Conservation (phyloP, 2,113 vertebrate genomes). For the Cyanocitta stelleri region DNA sequence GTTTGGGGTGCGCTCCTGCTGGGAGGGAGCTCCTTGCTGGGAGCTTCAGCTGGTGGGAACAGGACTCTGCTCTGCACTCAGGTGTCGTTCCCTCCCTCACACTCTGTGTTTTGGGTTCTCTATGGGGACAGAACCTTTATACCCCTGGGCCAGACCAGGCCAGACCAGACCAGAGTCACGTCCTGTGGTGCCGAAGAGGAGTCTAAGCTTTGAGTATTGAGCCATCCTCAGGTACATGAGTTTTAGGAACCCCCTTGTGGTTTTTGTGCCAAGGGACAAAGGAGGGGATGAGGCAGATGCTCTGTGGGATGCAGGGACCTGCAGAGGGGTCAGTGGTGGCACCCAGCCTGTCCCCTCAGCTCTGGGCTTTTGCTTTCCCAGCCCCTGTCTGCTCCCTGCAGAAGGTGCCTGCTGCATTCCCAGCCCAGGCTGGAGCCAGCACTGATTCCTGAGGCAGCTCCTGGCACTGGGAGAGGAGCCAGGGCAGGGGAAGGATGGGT, state of each 20-base stretch:
- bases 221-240: neutral
- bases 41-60: neutral
- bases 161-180: neutral
- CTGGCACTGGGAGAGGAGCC: neutral
- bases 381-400: neutral
- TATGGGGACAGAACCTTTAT: neutral
- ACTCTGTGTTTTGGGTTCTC: neutral
- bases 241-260: fast-evolving
- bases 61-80: neutral
- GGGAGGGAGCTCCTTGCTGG: neutral
- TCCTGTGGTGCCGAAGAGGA: neutral
- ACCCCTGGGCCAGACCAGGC: fast-evolving
- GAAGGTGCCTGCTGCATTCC: neutral
- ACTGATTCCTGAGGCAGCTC: neutral
- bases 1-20: neutral
- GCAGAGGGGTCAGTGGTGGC: neutral
- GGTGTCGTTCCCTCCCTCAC: fast-evolving
- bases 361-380: neutral
- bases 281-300: neutral
- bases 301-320: neutral
- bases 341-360: neutral
- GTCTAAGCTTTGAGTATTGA: neutral
- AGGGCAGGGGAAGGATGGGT: neutral
- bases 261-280: neutral
- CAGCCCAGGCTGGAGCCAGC: neutral